A percentile compares a stretch with the other conserved stretches of the same genome.
Evolutionary conservation across 2,888 invertebrate genomes (phyloP).

Genomic region (Gymnoscelis rufifasciata): DNA sequence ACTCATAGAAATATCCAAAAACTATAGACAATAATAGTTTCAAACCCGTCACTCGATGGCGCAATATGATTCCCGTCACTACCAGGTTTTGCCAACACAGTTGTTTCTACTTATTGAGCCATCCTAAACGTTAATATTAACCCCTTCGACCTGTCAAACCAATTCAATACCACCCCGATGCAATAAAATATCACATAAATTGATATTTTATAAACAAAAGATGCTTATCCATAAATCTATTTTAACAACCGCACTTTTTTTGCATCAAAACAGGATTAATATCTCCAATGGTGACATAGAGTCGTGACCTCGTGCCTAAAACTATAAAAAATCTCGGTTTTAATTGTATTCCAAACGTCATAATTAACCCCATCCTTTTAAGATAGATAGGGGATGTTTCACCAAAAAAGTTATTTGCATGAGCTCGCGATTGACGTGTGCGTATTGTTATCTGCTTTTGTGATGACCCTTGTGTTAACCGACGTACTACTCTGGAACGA

Average conservation of each 20-base stretch:
- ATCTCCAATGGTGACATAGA: slow-evolving; percentile 74
- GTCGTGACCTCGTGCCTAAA: slow-evolving; percentile 68
- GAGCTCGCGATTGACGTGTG: slow-evolving; percentile 78
- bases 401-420: slow-evolving; percentile 78
- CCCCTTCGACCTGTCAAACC: slow-evolving; percentile 75
- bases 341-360: slow-evolving; percentile 76
- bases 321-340: slow-evolving; percentile 68
- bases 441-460: slow-evolving; percentile 76
- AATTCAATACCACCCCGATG: slow-evolving; percentile 60
- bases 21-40: slow-evolving; percentile 21
- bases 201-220: slow-evolving; percentile 66
- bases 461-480: slow-evolving; percentile 78
- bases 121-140: slow-evolving; percentile 75
- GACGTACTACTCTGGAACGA: slow-evolving; percentile 44
- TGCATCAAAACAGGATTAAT: slow-evolving; percentile 64
- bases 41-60: slow-evolving; percentile 37
- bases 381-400: slow-evolving; percentile 74
- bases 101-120: slow-evolving; percentile 75
- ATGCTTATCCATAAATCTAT: slow-evolving; percentile 60
- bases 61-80: slow-evolving; percentile 69
- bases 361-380: slow-evolving; percentile 76
- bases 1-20: background rate
- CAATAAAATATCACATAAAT: slow-evolving; percentile 61
- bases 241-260: slow-evolving; percentile 62
- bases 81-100: slow-evolving; percentile 72